These are phyloP conservation scores for Cliona cf. orientalis DNA, from an alignment of 37 sponge, comb jelly and placozoan genomes.

Conservation along the genomic window DNA sequence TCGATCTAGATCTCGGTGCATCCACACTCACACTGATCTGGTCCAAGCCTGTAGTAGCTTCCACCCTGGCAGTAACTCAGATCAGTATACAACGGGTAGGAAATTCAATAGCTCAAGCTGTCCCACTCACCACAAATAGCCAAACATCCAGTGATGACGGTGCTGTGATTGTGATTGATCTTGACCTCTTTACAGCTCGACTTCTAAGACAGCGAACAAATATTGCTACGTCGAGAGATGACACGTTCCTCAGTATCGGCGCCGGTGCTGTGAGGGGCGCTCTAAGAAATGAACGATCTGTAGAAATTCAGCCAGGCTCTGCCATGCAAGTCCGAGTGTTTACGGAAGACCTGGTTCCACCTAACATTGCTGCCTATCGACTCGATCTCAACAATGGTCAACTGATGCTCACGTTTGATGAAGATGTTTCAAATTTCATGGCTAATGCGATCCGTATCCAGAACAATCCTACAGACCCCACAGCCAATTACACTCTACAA, in stretches of 20 bases:
- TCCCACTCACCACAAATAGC: slow-evolving; percentile 25
- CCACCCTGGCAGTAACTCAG: slow-evolving; percentile 21
- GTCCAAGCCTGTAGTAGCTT: slow-evolving; percentile 65
- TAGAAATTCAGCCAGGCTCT: slow-evolving; percentile 44
- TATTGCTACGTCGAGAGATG: slow-evolving; percentile 58
- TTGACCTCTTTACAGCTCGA: slow-evolving; percentile 38
- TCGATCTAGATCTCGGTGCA: slow-evolving; percentile 72
- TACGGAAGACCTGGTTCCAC: slow-evolving; percentile 66
- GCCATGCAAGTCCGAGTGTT: slow-evolving; percentile 68
- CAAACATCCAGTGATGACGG: slow-evolving; percentile 49
- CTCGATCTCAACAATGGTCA: slow-evolving; percentile 68
- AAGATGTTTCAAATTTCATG: slow-evolving; percentile 34
- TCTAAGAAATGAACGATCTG: slow-evolving; percentile 22
- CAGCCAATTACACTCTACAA: slow-evolving; percentile 41
- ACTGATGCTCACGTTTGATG: slow-evolving; percentile 85
- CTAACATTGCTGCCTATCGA: slow-evolving; percentile 42
- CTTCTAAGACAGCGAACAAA: slow-evolving; percentile 23
- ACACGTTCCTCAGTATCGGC: slow-evolving; percentile 73
- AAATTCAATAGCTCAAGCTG: neutral
- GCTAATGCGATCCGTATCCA: slow-evolving; percentile 48
- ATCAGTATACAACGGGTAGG: slow-evolving; percentile 43
- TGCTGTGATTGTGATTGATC: slow-evolving; percentile 60
- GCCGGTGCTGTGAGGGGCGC: slow-evolving; percentile 49
- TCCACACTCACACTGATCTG: slow-evolving; percentile 63
- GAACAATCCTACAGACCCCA: slow-evolving; percentile 30